Evolutionary conservation across 2,113 vertebrate species (phyloP).

Genomic region (Takifugu bimaculatus): DNA sequence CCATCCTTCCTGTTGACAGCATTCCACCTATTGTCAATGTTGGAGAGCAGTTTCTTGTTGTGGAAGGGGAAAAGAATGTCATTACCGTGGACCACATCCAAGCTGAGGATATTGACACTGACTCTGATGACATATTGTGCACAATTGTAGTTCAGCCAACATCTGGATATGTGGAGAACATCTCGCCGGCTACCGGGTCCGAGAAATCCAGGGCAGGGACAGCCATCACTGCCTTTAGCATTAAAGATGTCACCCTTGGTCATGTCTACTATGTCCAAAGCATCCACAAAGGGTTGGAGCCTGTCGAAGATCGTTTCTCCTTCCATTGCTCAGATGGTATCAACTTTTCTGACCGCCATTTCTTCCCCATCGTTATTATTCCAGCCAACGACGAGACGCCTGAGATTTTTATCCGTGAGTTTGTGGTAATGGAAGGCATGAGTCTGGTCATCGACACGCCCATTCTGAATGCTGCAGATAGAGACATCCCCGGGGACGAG

Average conservation of each 20-base stretch:
- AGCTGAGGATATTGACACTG: conserved; percentile 83
- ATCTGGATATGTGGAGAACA: conserved; percentile 92
- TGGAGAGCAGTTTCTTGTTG: conserved; percentile 67
- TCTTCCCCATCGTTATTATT: conserved; percentile 85
- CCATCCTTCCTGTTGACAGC: conserved; percentile 91
- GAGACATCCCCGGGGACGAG: conserved; percentile 81
- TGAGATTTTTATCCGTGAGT: conserved; percentile 85
- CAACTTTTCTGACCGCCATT: conserved; percentile 86
- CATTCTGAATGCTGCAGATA: conserved; percentile 85
- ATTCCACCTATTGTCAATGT: conserved; percentile 74
- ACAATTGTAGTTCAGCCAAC: conserved; percentile 88
- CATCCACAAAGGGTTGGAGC: conserved; percentile 89
- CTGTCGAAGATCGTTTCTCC: conserved; percentile 86
- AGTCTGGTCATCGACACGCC: conserved; percentile 88
- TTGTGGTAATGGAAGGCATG: conserved; percentile 97
- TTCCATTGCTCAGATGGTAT: conserved; percentile 94
- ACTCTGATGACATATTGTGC: conserved; percentile 85
- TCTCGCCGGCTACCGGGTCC: conserved; percentile 90
- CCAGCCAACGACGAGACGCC: conserved; percentile 91
- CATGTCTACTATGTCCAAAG: conserved; percentile 94
- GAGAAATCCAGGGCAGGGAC: conserved; percentile 88
- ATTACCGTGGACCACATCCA: conserved; percentile 77
- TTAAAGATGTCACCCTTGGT: conserved; percentile 82
- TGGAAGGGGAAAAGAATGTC: conserved; percentile 80
- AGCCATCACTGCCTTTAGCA: conserved; percentile 87